Evolutionary conservation across 2,888 invertebrate genomes (phyloP).

Genomic region (Entomobrya multifasciata): DNA sequence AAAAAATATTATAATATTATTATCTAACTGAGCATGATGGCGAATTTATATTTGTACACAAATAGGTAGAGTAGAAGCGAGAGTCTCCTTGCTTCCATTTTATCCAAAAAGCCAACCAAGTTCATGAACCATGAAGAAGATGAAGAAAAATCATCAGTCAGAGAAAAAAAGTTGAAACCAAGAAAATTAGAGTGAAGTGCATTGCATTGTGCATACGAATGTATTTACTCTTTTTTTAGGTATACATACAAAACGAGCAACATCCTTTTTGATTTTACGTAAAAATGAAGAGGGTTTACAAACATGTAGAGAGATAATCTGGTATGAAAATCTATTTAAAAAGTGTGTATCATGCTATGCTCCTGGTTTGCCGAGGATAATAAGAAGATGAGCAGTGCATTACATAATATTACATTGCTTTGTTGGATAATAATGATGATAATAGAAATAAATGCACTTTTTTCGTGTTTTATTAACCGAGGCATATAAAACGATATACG

Average conservation of each 20-base stretch:
- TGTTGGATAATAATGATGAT: background rate
- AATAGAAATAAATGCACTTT: no score
- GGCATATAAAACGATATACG: background rate
- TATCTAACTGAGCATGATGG: constrained; percentile 48
- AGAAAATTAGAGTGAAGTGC: constrained; percentile 13
- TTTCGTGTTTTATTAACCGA: background rate
- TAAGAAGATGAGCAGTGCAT: no score
- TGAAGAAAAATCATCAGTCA: constrained; percentile 49
- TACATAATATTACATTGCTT: background rate
- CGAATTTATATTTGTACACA: background rate
- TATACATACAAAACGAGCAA: background rate
- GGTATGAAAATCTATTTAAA: background rate
- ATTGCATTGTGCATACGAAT: no score
- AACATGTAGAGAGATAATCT: constrained; percentile 23
- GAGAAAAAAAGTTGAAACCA: constrained; percentile 20
- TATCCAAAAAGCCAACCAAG: constrained; percentile 59
- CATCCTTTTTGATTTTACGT: constrained; percentile 20
- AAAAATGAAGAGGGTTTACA: constrained; percentile 8
- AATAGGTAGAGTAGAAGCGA: constrained; percentile 45
- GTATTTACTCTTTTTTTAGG: background rate
- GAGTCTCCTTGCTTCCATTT: constrained; percentile 24
- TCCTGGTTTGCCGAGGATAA: background rate
- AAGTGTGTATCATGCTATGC: background rate
- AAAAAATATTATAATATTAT: constrained; percentile 48
- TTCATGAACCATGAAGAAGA: constrained; percentile 70